Evolutionary conservation across 2,113 vertebrate species (phyloP), one percentile per base, ranked within the genome.

Genomic region (Agapornis roseicollis): DNA sequence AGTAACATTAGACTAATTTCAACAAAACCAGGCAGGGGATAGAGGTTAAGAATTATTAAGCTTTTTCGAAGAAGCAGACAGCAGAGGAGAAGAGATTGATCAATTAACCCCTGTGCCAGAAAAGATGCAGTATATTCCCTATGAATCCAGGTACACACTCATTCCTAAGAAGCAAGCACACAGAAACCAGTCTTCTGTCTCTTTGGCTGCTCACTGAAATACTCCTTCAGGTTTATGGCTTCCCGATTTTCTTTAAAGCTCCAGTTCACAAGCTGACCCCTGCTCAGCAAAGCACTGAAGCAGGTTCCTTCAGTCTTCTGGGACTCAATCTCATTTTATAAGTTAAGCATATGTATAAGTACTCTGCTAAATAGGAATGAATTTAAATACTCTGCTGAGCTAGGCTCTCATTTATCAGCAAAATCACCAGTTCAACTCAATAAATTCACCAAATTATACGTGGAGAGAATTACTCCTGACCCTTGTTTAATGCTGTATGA

Each of bases 381-480:
- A 63, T 35, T 92, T 49, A 76, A 78, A 10, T 3, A 33, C 18
- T 52, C 70, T 79, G 89, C 89, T 74, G 87, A 87, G 85, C 84
- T 66, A 80, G 52, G 47, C 66, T 87, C 92, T 65, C 92, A 44
- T 42, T 85, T 41, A 82, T 63, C 89, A 87, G 72, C 50, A 46
- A 50, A 81, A 79, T 7, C 73, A 78, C 69, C 56, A 25, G n/a
- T 19, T 81, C 84, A 63, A 8, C 65, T 58, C 80, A 12, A 77
- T 35, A 33, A 89, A 89, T 56, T 74, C 83, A 55, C 80, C 80
- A 55, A 8, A 52, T 74, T 86, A 33, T 3, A 49, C 0, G 7
- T 25, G 68, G 35, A 66, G 79, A 66, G 80, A 86, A 71, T 68
- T 12, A 64, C 37, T 78, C 6, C 83, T 77, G 79, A 55, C 68